Percentiles rank a stretch among this genome's conserved stretches.
Conservation (phyloP, 2,113 vertebrate genomes). For the Rhagologus leucostigma region DNA sequence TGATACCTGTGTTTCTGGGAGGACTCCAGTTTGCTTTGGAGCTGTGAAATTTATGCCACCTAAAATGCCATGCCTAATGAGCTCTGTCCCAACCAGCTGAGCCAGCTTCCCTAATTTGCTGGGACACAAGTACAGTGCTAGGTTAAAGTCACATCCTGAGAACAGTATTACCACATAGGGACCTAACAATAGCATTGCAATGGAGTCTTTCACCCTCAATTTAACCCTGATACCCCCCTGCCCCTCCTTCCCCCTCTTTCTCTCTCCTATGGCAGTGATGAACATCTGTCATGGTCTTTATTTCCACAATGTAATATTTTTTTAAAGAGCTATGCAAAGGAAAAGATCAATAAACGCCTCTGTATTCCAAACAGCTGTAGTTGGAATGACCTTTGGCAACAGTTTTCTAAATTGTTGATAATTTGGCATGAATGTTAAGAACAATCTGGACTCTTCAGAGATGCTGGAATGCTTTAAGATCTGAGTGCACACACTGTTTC, state of each 20-base stretch:
- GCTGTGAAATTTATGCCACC: not conserved
- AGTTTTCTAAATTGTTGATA: conserved; percentile 42
- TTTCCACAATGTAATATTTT: not conserved
- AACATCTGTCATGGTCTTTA: not conserved
- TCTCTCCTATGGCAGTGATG: not conserved
- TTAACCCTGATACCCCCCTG: not conserved
- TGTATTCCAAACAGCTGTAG: not conserved
- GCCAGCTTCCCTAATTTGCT: not conserved
- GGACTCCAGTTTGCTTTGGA: not conserved
- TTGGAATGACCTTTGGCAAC: conserved; percentile 32
- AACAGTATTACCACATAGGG: not conserved
- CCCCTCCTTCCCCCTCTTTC: not conserved
- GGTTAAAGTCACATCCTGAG: not conserved
- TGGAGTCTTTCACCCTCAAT: not conserved
- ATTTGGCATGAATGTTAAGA: not conserved
- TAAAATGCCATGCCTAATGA: not conserved
- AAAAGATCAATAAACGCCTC: conserved; percentile 6
- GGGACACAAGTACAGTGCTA: not conserved
- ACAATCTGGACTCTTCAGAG: not conserved
- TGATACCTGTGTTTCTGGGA: conserved; percentile 15
- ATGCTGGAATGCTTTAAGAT: not conserved
- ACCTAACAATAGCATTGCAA: not conserved
- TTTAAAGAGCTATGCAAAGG: not conserved
- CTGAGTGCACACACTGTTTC: not conserved
- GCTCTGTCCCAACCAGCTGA: conserved; percentile 29